Base-by-base conservation (phyloP, 2,113 vertebrate species). In the Crotalus tigris region DNA sequence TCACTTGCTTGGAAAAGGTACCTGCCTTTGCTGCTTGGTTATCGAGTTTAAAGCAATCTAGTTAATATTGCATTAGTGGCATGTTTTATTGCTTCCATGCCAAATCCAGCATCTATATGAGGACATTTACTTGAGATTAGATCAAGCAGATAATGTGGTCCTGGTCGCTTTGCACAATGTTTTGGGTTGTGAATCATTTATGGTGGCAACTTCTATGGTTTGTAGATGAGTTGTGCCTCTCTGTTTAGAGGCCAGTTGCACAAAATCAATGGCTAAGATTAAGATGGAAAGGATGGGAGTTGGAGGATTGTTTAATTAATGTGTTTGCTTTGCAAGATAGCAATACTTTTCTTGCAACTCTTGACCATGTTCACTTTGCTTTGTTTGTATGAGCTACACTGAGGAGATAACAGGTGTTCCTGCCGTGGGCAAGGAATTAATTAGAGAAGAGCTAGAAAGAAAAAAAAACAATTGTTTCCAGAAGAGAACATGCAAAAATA, bases 221-320 rank as follows among this genome's bases (percentile, higher is more conserved):
- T 90, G 86, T 87, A 87, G 59, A 93, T 19, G 89, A 64, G 57
- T 87, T 64, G 13, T 87, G 21, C 57, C 61, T 90, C 29, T 90
- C 92, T 89, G 54, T 93, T 86, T 86, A 93, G 23, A 61, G 61
- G 75, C 29, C 46, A 90, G 55, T 93, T 92, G 88, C 69, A 90
- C 90, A 64, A 93, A 93, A 93, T 61, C 86, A 93, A 58, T 93
- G 92, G 54, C 53, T 93, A 92, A 95, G 96, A 86, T 85, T 92
- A 85, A 92, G 91, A 53, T 92, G 46, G 21, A 92, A n/a, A 93
- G 88, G 92, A 90, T 0, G 58, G 33, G 89, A 86, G 87, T 81
- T 94, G 91, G 93, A 94, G 88, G 90, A 10, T 24, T 17, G 1
- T 12, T 23, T 8, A 91, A 92, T 87, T 87, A 17, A 13, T 21